Evolutionary conservation across 2,888 invertebrate genomes (phyloP), one percentile per base, ranked within the genome.

Genomic region (Aleiodes leptofemur): DNA sequence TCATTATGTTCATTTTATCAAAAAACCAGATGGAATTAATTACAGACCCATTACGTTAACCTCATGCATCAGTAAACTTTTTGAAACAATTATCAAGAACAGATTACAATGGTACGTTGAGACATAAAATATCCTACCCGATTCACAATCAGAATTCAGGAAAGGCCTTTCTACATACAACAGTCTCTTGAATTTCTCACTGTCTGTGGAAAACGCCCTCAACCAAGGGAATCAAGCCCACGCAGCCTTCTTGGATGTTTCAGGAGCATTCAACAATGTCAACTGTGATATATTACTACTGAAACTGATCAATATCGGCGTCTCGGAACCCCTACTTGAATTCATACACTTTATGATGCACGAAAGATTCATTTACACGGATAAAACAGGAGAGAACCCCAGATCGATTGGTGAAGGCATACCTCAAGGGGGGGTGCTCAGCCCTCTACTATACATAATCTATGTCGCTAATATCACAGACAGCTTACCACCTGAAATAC

Each of bases 1-100:
- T 13, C 23, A 53, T 5, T 79, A 69, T 34, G 50, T 80, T 14
- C 75, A 78, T 13, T 82, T 81, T 34, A 76, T 81, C 1, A 38
- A 73, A 6, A 82, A 81, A 72, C 6, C 74, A 0, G 73, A 79
- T 34, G 75, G 72, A 7, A 55, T 34, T 8, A 57, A 72, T 38
- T 34, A 78, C 1, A 50, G 80, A 7, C 79, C 77, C 7, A 80
- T 78, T 9, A 43, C 82, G 5, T 66, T 80, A 8, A 74, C 79
- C 0, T 81, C 79, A 2, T 81, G 80, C 13, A n/a, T 77, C 4
- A 73, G 76, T 23, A 82, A 82, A 77, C 31, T 81, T 0, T 77
- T 79, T 51, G 79, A 82, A 75, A 64, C 77, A 1, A 72, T 82
- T 11, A 14, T 79, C 1, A 81, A 81, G 69, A 79, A 76, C 23